These are phyloP conservation scores for Hyperoplus immaculatus DNA, from an alignment of 2,797 vertebrate genomes.

Conservation along the genomic window DNA sequence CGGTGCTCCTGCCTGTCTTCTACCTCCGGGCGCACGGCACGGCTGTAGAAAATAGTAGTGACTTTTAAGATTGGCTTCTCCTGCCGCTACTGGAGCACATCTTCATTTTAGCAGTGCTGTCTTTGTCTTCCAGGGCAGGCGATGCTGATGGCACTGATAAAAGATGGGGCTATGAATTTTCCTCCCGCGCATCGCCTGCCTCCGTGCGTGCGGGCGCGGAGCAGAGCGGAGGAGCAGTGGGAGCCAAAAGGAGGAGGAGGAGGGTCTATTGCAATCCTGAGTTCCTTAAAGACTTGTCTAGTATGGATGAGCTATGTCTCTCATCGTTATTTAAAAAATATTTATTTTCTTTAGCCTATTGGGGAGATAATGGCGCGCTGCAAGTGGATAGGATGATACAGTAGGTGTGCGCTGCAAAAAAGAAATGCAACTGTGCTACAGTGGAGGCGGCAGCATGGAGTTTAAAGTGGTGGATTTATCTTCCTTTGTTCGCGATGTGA, in stretches of 20 bases:
- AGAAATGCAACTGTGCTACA: slow-evolving; percentile 36
- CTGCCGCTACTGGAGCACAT: slow-evolving; percentile 42
- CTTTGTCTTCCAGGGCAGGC: slow-evolving; percentile 63
- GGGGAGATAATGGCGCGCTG: slow-evolving; percentile 31
- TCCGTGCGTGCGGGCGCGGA: slow-evolving; percentile 37
- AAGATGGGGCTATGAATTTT: slow-evolving; percentile 46
- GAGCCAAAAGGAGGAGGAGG: slow-evolving; percentile 56
- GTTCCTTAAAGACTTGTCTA: slow-evolving; percentile 71
- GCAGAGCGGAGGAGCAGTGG: slow-evolving; percentile 41
- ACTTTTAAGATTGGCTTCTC: slow-evolving; percentile 50
- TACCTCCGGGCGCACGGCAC: slow-evolving; percentile 58
- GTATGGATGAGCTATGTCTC: slow-evolving; percentile 53
- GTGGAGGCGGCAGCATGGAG: slow-evolving; percentile 46
- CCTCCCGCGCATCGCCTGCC: slow-evolving; percentile 56
- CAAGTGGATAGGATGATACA: slow-evolving; percentile 5
- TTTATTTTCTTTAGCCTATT: slow-evolving; percentile 26
- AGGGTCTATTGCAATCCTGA: slow-evolving; percentile 60
- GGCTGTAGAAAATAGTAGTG: slow-evolving; percentile 32
- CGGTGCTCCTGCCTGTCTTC: slow-evolving; percentile 59
- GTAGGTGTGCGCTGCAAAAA: slow-evolving; percentile 15
- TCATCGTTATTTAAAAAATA: slow-evolving; percentile 22
- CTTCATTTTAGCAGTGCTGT: slow-evolving; percentile 42
- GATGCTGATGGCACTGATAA: slow-evolving; percentile 57
- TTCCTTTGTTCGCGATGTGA: slow-evolving; percentile 16
- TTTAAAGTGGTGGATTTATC: slow-evolving; percentile 14